phyloP scores from a whole-genome alignment of 2,888 invertebrate genomes.

The Amaurobius ferox region DNA sequence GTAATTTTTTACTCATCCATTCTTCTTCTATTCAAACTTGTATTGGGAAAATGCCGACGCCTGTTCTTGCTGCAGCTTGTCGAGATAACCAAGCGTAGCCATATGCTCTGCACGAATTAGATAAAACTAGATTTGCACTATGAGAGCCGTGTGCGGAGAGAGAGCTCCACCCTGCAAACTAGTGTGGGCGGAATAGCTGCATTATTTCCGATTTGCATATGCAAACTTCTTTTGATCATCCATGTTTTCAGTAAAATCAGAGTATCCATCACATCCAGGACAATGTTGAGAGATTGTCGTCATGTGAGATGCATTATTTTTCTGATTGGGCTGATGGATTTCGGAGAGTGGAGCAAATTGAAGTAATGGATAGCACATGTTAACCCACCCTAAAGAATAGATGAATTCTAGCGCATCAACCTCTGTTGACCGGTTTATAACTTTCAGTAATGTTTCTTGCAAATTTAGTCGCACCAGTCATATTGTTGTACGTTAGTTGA shows the following conservation, averaged over 20 bases:
- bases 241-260: background rate
- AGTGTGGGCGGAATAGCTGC: conserved; percentile 22
- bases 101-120: conserved; percentile 15
- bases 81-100: background rate
- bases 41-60: too few relatives aligned
- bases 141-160: background rate
- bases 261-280: background rate
- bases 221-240: conserved; percentile 25
- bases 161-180: conserved; percentile 33
- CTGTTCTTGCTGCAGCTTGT: background rate
- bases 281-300: background rate
- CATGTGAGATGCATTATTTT: background rate
- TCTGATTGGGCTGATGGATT: background rate
- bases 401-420: too few relatives aligned
- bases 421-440: too few relatives aligned
- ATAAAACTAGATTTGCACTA: conserved; percentile 8
- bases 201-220: conserved; percentile 22
- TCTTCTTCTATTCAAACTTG: too few relatives aligned
- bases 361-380: too few relatives aligned
- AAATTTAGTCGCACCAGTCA: too few relatives aligned
- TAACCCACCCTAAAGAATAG: too few relatives aligned
- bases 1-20: too few relatives aligned
- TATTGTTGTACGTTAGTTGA: too few relatives aligned
- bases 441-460: too few relatives aligned
- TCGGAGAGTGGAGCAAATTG: background rate